A percentile compares a stretch with the other conserved stretches of the same genome.
These are phyloP conservation scores for Takifugu bimaculatus DNA, from an alignment of 2,113 vertebrate species.

Conservation along the genomic window DNA sequence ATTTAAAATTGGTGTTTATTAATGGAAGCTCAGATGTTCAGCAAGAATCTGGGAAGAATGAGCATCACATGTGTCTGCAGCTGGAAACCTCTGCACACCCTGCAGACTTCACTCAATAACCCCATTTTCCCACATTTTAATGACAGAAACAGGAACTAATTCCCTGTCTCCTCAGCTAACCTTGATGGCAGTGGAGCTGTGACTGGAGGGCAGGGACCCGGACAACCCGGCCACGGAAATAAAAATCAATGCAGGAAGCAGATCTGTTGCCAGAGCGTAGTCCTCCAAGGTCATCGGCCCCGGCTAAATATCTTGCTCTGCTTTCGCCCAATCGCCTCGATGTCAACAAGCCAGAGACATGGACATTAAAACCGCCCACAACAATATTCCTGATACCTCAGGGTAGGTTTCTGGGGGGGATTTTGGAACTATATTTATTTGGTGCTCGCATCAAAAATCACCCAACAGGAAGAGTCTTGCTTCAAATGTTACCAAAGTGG, in stretches of 20 bases:
- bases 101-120: no score
- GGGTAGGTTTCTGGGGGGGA: neutral
- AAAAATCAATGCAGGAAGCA: slow-evolving; percentile 74
- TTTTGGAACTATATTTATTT: no score
- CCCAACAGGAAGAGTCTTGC: no score
- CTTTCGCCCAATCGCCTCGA: slow-evolving; percentile 42
- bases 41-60: no score
- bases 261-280: slow-evolving; percentile 68
- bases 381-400: neutral
- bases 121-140: no score
- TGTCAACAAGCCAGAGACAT: slow-evolving; percentile 31
- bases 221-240: slow-evolving; percentile 68
- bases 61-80: no score
- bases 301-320: slow-evolving; percentile 45
- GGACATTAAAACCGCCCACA: slow-evolving; percentile 16
- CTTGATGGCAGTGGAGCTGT: slow-evolving; percentile 51
- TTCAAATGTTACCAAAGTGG: no score
- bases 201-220: slow-evolving; percentile 59
- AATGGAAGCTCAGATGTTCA: no score
- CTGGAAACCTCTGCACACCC: no score
- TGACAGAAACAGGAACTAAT: slow-evolving; percentile 39
- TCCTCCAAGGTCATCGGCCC: slow-evolving; percentile 67
- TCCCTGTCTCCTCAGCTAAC: slow-evolving; percentile 49
- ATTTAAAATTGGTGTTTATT: no score
- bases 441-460: no score